Base-by-base conservation (phyloP, 1,140 invertebrate species). In the Cepaea nemoralis region DNA sequence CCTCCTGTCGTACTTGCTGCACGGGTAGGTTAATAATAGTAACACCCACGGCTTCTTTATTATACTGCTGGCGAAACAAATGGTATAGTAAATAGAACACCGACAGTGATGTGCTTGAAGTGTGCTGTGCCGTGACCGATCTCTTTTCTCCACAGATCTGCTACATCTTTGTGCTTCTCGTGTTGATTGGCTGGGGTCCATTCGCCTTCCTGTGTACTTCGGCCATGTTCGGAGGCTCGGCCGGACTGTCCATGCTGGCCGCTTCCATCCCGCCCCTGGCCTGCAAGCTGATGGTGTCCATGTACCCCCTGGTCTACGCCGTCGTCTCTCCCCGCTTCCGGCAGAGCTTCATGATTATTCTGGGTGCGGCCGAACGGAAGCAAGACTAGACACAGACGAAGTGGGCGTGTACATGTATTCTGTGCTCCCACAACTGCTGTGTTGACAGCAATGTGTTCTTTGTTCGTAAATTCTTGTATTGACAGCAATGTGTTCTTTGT, bases 251-350 rank as follows among this genome's bases (percentile, higher is more conserved):
- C 37, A 85, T 84, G 80, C 40, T 88, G 22, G 85, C 85, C n/a
- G 80, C 84, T 27, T 75, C 75, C n/a, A 77, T 86, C 16, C 87
- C 87, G 19, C 86, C 87, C 0, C 82, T 88, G 22, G 75, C 83
- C 67, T 84, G 84, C 78, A 88, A 88, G 71, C 76, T 77, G 22
- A 81, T 77, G 42, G 82, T 80, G 19, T 55, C 77, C 19, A 37
- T 84, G 24, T 88, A 88, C 75, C 83, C 86, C 12, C 63, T 88
- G 19, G 79, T 82, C n/a, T 88, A 86, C 69, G 59, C 80, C 16
- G 77, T 84, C 19, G 80, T 74, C 66, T 85, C 79, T 81, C 74
- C 80, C 10, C 77, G 82, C 24, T 86, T 86, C 67, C 59, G 83
- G 0, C 76, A 85, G 3, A 77, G 77, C 24, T 82, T 84, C 63